Base-by-base conservation (phyloP, 1,140 invertebrate species). In the Aphaenogaster ashmeadi region DNA sequence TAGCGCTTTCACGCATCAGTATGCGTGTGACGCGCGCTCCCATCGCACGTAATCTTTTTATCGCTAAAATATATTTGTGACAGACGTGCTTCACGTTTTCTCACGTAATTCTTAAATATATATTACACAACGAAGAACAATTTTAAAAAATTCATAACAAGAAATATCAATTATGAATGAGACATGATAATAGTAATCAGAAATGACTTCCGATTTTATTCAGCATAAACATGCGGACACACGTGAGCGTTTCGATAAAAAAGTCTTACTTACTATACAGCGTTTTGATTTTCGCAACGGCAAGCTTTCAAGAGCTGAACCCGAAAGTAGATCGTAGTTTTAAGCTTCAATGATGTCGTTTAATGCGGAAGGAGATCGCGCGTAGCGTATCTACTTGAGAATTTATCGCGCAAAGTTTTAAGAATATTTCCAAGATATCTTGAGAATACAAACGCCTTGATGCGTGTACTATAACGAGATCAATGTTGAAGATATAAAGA, bases 211-310 rank as follows among this genome's bases (percentile, higher is more conserved):
- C 58, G 67, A 84, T 62, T 6, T 58, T 33, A 47, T 75, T 50
- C 54, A 56, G 67, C 21, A 18, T 50, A 67, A 80, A 58, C 11
- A 8, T 33, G 79, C 79, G 50, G 66, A 69, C 79, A 58, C 80
- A 84, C 80, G 13, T 47, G 64, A 47, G 56, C 80, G 41, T 75
- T 71, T 84, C 69, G 36, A 83, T 83, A 84, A 62, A 84, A 84
- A 84, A 84, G 80, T 84, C 54, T 84, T 75, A 74, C 6, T 44
- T 75, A 84, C 54, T 84, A 47, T 84, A 84, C 69, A 84, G 56
- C 69, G 33, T 58, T 84, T 84, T 84, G 80, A 84, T 84, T 84
- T 84, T 84, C 69, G 38, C 80, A 81, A 21, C 64, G 79, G 50
- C 79, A 84, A 84, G 80, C 80, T 84, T 84, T 56, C 33, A n/a